Percentiles rank a stretch among this genome's conserved stretches.
Evolutionary conservation across 2,888 invertebrate genomes (phyloP).

Genomic region (Diplolepis rosae): DNA sequence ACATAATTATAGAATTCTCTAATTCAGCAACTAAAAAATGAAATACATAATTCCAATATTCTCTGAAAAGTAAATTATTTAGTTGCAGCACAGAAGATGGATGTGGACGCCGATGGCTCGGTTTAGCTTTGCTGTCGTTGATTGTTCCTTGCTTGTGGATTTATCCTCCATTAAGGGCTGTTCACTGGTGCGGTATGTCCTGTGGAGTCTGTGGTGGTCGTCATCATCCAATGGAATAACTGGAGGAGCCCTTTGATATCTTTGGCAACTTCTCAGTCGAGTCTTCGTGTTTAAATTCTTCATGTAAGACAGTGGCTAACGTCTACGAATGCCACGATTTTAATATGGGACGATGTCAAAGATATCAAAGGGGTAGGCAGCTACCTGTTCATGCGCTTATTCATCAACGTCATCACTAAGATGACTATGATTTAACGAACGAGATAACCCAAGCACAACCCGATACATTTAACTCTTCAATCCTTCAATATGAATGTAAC

Average conservation of each 20-base stretch:
- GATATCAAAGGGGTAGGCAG: conserved; percentile 72
- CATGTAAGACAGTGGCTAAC: conserved; percentile 62
- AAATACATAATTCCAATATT: no score
- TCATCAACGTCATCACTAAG: conserved; percentile 68
- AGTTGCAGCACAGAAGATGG: conserved; percentile 77
- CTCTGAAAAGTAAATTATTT: conserved; percentile 17
- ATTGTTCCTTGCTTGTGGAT: conserved; percentile 96
- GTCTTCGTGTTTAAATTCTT: conserved; percentile 43
- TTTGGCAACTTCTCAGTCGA: conserved; percentile 67
- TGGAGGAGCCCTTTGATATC: conserved; percentile 72
- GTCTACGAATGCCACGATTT: conserved; percentile 70
- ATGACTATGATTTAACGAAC: conserved; percentile 33
- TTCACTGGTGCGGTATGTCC: conserved; percentile 87
- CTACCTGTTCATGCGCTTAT: conserved; percentile 71
- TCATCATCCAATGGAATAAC: conserved; percentile 76
- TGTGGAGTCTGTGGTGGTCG: conserved; percentile 90
- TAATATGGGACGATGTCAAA: conserved; percentile 69
- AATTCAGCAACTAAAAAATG: no score
- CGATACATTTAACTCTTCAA: conserved; percentile 55
- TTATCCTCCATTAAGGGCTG: conserved; percentile 90
- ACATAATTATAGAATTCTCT: no score
- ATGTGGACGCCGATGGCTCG: conserved; percentile 88
- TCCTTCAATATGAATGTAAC: conserved; percentile 57
- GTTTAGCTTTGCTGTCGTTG: conserved; percentile 87
- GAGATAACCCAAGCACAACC: conserved; percentile 47